These are phyloP conservation scores for Drosophila trapezifrons DNA, from an alignment of 1,140 invertebrate species.

Conservation along the genomic window DNA sequence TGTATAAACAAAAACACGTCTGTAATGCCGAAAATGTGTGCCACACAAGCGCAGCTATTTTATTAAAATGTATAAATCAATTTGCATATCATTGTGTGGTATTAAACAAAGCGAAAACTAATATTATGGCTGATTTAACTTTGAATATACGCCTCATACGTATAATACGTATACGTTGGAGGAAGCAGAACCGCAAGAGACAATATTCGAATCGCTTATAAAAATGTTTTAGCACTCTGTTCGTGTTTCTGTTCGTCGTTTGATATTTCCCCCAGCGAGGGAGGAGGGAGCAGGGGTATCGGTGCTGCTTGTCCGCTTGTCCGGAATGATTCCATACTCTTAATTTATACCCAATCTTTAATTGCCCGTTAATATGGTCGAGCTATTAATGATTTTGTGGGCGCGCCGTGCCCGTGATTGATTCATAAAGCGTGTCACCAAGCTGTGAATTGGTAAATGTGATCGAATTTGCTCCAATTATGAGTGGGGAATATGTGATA, in stretches of 20 bases:
- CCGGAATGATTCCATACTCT: constrained; percentile 30
- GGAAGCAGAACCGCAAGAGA: constrained; percentile 53
- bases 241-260: constrained; percentile 7
- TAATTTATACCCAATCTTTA: constrained; percentile 45
- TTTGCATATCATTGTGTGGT: constrained; percentile 45
- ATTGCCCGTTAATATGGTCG: constrained; percentile 53
- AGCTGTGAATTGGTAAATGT: constrained; percentile 34
- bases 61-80: constrained; percentile 67
- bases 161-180: constrained; percentile 3
- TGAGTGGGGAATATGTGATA: constrained; percentile 17
- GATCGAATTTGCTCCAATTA: constrained; percentile 44
- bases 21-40: constrained; percentile 28
- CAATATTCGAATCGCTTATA: constrained; percentile 67
- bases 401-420: constrained; percentile 46
- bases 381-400: constrained; percentile 49
- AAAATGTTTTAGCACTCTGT: constrained; percentile 48
- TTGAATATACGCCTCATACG: constrained; percentile 32
- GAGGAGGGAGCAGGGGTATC: background rate
- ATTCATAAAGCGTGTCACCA: constrained; percentile 48
- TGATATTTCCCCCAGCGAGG: constrained; percentile 11
- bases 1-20: constrained; percentile 21
- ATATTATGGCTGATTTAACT: constrained; percentile 70
- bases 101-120: constrained; percentile 49
- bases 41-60: constrained; percentile 31
- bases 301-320: background rate